Evolutionary conservation across 2,113 vertebrate genomes (phyloP).

Genomic region (Proteles cristata): DNA sequence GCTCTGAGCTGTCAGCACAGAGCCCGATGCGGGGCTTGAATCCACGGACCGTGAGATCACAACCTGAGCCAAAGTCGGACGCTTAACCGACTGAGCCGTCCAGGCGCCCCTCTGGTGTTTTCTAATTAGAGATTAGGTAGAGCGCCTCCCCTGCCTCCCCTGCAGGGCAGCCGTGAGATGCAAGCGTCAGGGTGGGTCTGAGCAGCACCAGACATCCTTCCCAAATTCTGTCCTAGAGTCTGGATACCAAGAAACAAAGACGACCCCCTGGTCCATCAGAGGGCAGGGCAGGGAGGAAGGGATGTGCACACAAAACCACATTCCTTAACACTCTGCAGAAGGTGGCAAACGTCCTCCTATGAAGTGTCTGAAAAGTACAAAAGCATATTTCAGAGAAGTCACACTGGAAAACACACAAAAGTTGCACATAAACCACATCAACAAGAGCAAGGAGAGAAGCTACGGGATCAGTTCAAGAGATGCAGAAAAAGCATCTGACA

Average conservation of each 20-base stretch:
- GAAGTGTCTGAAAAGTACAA: background rate
- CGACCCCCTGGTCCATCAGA: background rate
- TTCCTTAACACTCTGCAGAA: background rate
- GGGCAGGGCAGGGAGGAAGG: background rate
- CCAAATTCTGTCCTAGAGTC: background rate
- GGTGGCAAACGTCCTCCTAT: background rate
- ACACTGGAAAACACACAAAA: background rate
- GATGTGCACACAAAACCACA: no score
- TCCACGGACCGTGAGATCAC: no score
- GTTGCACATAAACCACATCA: background rate
- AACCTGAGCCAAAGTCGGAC: no score
- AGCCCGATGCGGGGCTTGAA: no score
- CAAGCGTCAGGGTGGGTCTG: fast-evolving
- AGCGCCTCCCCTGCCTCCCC: background rate
- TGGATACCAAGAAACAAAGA: background rate
- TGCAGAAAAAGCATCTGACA: background rate
- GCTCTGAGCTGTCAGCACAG: no score
- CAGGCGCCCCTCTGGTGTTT: background rate
- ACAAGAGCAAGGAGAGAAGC: background rate
- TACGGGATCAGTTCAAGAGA: background rate
- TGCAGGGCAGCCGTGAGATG: no score
- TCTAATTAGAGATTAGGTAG: background rate
- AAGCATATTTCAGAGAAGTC: background rate
- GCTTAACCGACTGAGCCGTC: no score
- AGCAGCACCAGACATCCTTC: background rate